Conservation (phyloP, 2,113 vertebrate species). For the Ariopsis seemanni region DNA sequence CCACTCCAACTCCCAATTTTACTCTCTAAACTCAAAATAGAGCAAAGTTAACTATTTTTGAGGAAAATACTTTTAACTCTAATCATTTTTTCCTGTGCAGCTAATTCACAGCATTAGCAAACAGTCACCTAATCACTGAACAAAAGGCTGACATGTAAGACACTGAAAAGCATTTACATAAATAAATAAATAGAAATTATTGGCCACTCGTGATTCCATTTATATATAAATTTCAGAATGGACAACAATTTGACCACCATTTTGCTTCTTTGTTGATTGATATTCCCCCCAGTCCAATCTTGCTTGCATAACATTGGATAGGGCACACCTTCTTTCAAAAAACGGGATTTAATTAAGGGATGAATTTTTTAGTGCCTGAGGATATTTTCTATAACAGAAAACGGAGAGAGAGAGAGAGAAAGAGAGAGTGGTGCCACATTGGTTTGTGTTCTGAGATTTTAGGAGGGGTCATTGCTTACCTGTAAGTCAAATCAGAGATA, state of each 20-base stretch:
- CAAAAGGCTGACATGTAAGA: not conserved
- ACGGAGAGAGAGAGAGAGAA: not conserved
- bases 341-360: not conserved
- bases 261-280: not conserved
- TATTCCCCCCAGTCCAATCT: not conserved
- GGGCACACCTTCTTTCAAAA: not conserved
- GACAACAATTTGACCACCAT: not conserved
- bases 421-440: conserved; percentile 12
- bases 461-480: not conserved
- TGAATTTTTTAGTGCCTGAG: not conserved
- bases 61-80: no score
- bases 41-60: no score
- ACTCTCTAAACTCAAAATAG: no score
- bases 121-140: not conserved
- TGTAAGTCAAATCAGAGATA: not conserved
- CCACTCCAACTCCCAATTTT: no score
- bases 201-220: not conserved
- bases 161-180: not conserved
- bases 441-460: conserved; percentile 6
- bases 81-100: no score
- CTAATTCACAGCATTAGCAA: not conserved
- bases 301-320: not conserved
- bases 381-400: not conserved
- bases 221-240: not conserved
- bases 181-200: not conserved